Percentiles rank a stretch among this genome's conserved stretches.
Evolutionary conservation across 2,888 invertebrate species (phyloP).

Genomic region (Amphipyra berbera): DNA sequence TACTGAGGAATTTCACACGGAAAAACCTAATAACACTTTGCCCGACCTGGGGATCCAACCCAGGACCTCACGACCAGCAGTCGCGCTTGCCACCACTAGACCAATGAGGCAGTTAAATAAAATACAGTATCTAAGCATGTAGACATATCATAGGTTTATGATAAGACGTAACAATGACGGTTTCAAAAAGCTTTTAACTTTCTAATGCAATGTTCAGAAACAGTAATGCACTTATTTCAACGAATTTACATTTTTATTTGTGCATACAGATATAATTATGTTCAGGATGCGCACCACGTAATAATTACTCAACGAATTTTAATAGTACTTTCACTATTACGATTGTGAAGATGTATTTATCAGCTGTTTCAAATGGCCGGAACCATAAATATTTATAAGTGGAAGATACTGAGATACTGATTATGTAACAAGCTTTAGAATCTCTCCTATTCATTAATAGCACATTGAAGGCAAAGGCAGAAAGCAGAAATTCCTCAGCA

Average conservation of each 20-base stretch:
- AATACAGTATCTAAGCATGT: no score
- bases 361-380: slow-evolving; percentile 12
- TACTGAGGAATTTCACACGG: no score
- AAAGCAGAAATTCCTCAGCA: not conserved
- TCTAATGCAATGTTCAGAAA: slow-evolving; percentile 31
- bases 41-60: no score
- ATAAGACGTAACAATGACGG: slow-evolving; percentile 2
- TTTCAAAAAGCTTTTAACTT: slow-evolving; percentile 26
- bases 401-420: not conserved
- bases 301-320: slow-evolving; percentile 41
- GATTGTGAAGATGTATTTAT: slow-evolving; percentile 24
- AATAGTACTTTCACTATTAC: slow-evolving; percentile 48
- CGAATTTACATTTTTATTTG: slow-evolving; percentile 46
- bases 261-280: slow-evolving; percentile 20
- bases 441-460: not conserved
- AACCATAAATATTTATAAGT: slow-evolving; percentile 22
- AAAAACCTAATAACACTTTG: no score
- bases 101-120: no score
- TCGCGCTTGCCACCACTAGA: no score
- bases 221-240: slow-evolving; percentile 10
- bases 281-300: slow-evolving; percentile 25
- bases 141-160: no score
- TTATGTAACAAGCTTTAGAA: slow-evolving; percentile 13
- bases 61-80: no score
- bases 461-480: slow-evolving; percentile 3